Evolutionary conservation across 2,797 vertebrate species (phyloP).

Genomic region (Momotus momota): DNA sequence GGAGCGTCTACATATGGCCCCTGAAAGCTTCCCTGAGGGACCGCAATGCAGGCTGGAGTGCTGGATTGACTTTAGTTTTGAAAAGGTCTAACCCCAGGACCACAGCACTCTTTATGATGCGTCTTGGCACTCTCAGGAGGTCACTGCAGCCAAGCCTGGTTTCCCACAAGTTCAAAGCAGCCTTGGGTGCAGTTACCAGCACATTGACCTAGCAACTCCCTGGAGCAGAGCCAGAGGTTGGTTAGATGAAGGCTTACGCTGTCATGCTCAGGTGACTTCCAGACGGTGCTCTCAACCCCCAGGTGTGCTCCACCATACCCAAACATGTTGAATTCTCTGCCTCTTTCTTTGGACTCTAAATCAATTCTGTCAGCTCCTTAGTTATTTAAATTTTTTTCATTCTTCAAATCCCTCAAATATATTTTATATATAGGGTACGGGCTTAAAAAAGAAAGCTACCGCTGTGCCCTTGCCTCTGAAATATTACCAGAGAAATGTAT

Average conservation of each 20-base stretch:
- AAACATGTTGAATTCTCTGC: neutral
- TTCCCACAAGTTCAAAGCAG: neutral
- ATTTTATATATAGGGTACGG: conserved; percentile 42
- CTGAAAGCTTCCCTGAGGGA: neutral
- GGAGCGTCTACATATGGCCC: accelerated
- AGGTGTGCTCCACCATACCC: neutral
- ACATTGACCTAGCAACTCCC: neutral
- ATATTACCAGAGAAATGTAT: conserved; percentile 44
- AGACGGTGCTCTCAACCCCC: neutral
- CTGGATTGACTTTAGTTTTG: neutral
- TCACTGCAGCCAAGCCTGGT: neutral
- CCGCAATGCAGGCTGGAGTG: neutral
- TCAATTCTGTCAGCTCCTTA: conserved; percentile 54
- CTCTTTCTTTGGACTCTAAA: conserved; percentile 6
- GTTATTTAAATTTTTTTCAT: conserved; percentile 63
- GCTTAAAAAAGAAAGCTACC: conserved; percentile 41
- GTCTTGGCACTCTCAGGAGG: neutral
- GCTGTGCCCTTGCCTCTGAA: conserved; percentile 60
- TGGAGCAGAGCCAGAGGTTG: neutral
- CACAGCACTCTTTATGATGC: accelerated
- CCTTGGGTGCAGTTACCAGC: neutral
- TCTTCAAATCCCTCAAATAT: conserved; percentile 56
- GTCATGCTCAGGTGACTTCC: neutral
- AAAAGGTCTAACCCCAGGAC: neutral
- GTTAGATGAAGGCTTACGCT: neutral